These are phyloP conservation scores for Phrynosoma blainvillii DNA, from an alignment of 2,113 vertebrate genomes.

Conservation along the genomic window DNA sequence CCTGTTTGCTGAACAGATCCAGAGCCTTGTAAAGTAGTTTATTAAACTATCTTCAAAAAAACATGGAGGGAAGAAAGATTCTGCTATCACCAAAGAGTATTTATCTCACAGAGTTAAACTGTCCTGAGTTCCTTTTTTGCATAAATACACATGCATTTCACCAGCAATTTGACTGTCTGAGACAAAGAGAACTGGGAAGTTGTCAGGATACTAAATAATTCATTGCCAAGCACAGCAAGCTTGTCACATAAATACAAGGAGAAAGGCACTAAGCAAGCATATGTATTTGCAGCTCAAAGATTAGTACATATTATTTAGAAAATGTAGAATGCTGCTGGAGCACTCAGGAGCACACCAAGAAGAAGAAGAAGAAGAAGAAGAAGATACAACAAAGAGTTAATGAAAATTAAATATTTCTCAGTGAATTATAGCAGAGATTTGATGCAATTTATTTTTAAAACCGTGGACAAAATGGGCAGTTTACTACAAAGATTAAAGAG, in stretches of 20 bases:
- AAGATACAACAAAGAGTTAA: constrained; percentile 17
- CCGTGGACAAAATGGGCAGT: neutral
- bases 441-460: constrained; percentile 11
- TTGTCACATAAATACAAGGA: constrained; percentile 49
- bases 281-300: constrained; percentile 35
- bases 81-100: constrained; percentile 52
- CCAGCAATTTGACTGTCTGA: constrained; percentile 56
- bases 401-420: neutral
- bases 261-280: constrained; percentile 50
- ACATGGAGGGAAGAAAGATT: neutral
- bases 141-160: constrained; percentile 64
- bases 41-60: constrained; percentile 37
- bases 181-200: constrained; percentile 55
- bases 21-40: constrained; percentile 7
- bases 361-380: neutral
- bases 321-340: neutral
- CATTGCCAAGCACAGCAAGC: constrained; percentile 57
- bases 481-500: neutral
- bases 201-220: constrained; percentile 70
- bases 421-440: neutral
- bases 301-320: constrained; percentile 39
- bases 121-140: constrained; percentile 56
- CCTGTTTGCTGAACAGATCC: constrained; percentile 37
- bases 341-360: neutral
- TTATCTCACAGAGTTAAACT: constrained; percentile 60